Base-by-base conservation (phyloP, 2,888 invertebrate species). In the Microctonus aethiopoides region DNA sequence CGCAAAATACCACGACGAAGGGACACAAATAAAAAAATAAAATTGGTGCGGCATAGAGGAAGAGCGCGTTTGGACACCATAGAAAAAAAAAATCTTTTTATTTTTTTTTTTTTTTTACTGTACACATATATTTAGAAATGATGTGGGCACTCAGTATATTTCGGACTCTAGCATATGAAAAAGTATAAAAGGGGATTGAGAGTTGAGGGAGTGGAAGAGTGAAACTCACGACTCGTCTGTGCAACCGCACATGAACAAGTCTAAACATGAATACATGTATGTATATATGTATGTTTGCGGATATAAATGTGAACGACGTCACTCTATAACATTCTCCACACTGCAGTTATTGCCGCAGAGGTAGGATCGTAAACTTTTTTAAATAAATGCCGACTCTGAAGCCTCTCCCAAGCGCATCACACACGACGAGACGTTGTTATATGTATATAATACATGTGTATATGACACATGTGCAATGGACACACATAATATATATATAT, bases 341-440 rank as follows among this genome's bases (percentile, higher is more conserved):
- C 72, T 73, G 32, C 75, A 72, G 76, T 75, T 76, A 73, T 69
- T 74, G 68, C 65, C 51, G 34, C 54, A 69, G 59, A 70, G 66
- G 71, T 73, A 74, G 78, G 76, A 78, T 78, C 77, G 78, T 78
- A 80, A 82, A 82, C 79, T 81, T 80, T 79, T 74, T 72, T 62
- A 61, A 68, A 74, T 72, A 67, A 34, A 67, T 61, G 67, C 60
- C 61, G 61, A 67, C 57, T 16, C 16, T 69, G 59, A 69, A 69
- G 64, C 68, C 68, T 72, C 65, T 70, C 62, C 59, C 62, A 62
- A 64, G 69, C 60, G 66, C 71, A 60, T 63, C 54, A 69, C 73
- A 68, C 59, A n/a, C n/a, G n/a, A 41, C 60, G 70, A 68, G 65
- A 74, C 72, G 71, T 63, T 64, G 64, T 68, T 60, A 61, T 39